phyloP scores from a whole-genome alignment of 2,113 vertebrate species.

The Sigmodon hispidus region DNA sequence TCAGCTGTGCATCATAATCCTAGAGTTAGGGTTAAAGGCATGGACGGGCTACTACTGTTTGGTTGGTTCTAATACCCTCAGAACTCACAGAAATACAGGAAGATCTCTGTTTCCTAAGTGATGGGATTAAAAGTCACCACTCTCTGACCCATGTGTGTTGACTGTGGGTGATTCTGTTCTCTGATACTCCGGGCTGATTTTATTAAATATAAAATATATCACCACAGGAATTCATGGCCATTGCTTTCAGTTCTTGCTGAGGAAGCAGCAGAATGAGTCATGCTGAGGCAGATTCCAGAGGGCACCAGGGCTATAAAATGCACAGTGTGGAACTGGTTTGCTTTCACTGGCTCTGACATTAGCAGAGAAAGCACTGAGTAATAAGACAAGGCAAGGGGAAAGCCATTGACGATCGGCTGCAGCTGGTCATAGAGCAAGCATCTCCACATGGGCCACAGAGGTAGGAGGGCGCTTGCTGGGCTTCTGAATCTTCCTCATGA shows the following conservation, averaged over 20 bases:
- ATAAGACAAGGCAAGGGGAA: not conserved
- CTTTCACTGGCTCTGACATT: slow-evolving; percentile 19
- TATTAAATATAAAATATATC: no score
- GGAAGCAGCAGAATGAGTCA: slow-evolving; percentile 15
- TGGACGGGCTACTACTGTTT: no score
- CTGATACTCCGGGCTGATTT: no score
- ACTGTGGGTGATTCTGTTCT: no score
- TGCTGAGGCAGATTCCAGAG: not conserved
- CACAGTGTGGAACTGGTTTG: not conserved
- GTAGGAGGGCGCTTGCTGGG: not conserved
- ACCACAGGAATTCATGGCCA: not conserved
- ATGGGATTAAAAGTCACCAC: no score
- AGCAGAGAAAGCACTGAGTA: slow-evolving; percentile 46
- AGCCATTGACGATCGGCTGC: not conserved
- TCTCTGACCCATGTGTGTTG: no score
- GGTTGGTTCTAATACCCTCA: no score
- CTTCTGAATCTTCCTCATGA: not conserved
- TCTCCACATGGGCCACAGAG: not conserved
- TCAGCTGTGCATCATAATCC: no score
- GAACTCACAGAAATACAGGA: no score
- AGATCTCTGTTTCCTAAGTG: no score
- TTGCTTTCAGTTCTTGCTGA: slow-evolving; percentile 5
- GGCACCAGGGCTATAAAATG: slow-evolving; percentile 18
- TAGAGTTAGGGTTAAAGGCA: no score
- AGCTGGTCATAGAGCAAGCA: not conserved